Evolutionary conservation across 2,888 invertebrate genomes (phyloP), one percentile per base, ranked within the genome.

Genomic region (Chrysina gloriosa): DNA sequence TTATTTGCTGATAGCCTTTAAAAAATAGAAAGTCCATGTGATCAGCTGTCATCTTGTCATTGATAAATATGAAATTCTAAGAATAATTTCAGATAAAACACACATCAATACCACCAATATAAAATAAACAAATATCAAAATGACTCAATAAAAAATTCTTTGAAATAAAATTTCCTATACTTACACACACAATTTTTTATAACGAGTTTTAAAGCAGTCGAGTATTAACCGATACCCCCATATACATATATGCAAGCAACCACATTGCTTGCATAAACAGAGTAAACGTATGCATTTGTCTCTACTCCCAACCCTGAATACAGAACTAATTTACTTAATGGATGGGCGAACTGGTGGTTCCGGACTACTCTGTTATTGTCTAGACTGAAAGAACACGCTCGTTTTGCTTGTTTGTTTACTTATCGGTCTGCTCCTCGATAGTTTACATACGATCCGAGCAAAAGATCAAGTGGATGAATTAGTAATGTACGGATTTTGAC

Each of bases 321-420:
- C 39, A 25, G 25, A 39, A 39, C 39, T 58, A 58, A 58, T 58
- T 58, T 58, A 39, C 58, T 58, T 58, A 58, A 58, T 58, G 58
- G 58, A 58, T 58, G 39, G 58, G 58, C 58, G 58, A 58, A 58
- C 58, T 58, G 39, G 39, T 36, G 56, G 56, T 56, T 56, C 56
- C 56, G 58, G 58, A 58, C 39, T 58, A 3, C 52, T 19, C 25
- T 58, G 25, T 58, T 58, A 58, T 58, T 58, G 58, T 58, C 58
- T 58, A 58, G 58, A 58, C 52, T 11, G 52, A 29, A 52, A 36
- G 58, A 39, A 39, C 9, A 39, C 23, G 58, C 11, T 58, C 23
- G 39, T 58, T 29, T 50, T 23, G 36, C 23, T 56, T 39, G 56
- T 39, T 39, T 56, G 56, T 56, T 58, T 58, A 58, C 39, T 58